These are phyloP conservation scores for Chrysaora quinquecirrha DNA, from an alignment of 30 jellyfish, hydroid and myxozoan species.

Conservation along the genomic window DNA sequence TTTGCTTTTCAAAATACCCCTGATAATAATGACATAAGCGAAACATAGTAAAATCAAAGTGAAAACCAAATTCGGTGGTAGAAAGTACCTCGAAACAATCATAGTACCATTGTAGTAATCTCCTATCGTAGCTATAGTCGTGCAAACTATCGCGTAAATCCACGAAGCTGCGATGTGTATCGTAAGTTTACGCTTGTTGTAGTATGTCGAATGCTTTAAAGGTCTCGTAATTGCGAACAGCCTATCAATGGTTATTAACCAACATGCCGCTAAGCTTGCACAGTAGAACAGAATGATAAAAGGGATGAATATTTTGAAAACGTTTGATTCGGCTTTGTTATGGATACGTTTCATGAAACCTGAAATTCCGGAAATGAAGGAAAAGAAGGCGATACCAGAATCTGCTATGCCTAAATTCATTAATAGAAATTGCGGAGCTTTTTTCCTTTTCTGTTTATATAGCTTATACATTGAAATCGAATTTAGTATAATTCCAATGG, in stretches of 20 bases:
- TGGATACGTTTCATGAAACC: neutral
- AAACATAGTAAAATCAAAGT: slow-evolving; percentile 1
- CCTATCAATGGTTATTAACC: slow-evolving; percentile 34
- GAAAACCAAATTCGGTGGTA: slow-evolving; percentile 14
- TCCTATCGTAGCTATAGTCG: neutral
- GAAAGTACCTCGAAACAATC: slow-evolving; percentile 14
- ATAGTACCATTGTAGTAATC: neutral
- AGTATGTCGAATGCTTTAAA: slow-evolving; percentile 17
- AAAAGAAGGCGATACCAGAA: neutral
- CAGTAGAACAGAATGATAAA: slow-evolving; percentile 4
- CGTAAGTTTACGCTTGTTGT: slow-evolving; percentile 3
- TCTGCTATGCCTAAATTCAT: slow-evolving; percentile 29
- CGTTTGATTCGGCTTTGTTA: neutral
- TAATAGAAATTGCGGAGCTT: neutral
- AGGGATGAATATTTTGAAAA: neutral
- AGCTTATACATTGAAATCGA: neutral
- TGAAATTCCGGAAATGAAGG: neutral
- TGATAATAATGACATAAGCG: slow-evolving; percentile 31
- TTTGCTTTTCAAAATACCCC: slow-evolving; percentile 19
- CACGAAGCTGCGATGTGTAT: slow-evolving; percentile 13
- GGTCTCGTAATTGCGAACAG: slow-evolving; percentile 28
- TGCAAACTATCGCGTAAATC: slow-evolving; percentile 4
- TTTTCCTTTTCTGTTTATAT: neutral
- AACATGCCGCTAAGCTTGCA: slow-evolving; percentile 43
- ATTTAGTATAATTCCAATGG: neutral